phyloP scores from a whole-genome alignment of 2,113 vertebrate genomes.

The Scortum barcoo region DNA sequence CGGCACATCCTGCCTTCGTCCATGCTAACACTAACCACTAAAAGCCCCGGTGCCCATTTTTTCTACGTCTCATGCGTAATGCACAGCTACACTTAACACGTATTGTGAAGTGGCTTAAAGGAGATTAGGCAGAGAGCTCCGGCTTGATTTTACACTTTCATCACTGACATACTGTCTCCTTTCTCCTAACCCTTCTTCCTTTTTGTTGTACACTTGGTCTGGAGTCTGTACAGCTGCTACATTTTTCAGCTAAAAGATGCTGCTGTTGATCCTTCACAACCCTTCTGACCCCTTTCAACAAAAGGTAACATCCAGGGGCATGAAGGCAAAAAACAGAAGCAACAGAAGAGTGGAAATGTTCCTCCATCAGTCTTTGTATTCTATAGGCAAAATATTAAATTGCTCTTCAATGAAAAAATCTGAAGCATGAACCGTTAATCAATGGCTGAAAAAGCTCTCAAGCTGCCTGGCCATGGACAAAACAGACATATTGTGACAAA shows the following conservation, averaged over 20 bases:
- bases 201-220: not conserved
- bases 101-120: slow-evolving; percentile 77
- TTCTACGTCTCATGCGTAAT: slow-evolving; percentile 59
- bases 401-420: not conserved
- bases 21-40: slow-evolving; percentile 52
- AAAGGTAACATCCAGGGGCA: not conserved
- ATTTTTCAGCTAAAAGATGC: not conserved
- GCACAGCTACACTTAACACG: slow-evolving; percentile 73
- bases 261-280: not conserved
- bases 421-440: not conserved
- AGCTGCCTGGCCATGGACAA: not conserved
- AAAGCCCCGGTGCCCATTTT: slow-evolving; percentile 58
- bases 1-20: slow-evolving; percentile 61
- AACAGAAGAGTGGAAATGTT: not conserved
- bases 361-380: not conserved
- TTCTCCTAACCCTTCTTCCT: slow-evolving; percentile 8
- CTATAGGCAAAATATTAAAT: not conserved
- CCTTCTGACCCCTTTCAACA: slow-evolving; percentile 1
- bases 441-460: not conserved
- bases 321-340: not conserved
- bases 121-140: slow-evolving; percentile 80
- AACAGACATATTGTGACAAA: not conserved
- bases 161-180: slow-evolving; percentile 51
- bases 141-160: slow-evolving; percentile 69
- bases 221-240: slow-evolving; percentile 21